These are phyloP conservation scores for Agelastica alni DNA, from an alignment of 2,888 invertebrate species.

Conservation along the genomic window DNA sequence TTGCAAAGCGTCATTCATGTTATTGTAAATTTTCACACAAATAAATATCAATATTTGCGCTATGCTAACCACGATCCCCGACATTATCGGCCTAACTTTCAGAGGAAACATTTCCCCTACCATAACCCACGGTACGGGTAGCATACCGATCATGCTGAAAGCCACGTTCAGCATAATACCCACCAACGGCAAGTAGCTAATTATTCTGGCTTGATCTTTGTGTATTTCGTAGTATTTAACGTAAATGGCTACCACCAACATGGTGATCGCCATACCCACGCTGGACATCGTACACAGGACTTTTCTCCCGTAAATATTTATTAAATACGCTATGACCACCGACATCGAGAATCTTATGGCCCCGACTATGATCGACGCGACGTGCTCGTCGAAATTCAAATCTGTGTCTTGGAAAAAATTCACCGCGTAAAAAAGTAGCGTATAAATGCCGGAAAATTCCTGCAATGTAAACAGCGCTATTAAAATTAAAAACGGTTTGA, in stretches of 20 bases:
- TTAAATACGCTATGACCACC: constrained; percentile 67
- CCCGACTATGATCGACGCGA: constrained; percentile 72
- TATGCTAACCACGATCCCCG: constrained; percentile 71
- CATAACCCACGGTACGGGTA: constrained; percentile 77
- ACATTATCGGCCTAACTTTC: constrained; percentile 69
- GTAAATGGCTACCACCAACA: constrained; percentile 56
- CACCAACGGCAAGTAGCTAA: constrained; percentile 59
- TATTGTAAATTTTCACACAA: constrained; percentile 72
- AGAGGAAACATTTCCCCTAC: constrained; percentile 74
- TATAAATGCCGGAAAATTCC: constrained; percentile 75
- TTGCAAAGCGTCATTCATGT: constrained; percentile 61
- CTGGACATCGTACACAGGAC: constrained; percentile 68
- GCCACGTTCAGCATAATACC: constrained; percentile 71
- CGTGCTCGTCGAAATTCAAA: constrained; percentile 66
- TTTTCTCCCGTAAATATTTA: constrained; percentile 67
- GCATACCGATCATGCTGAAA: constrained; percentile 74
- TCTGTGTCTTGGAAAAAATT: constrained; percentile 71
- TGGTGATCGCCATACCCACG: constrained; percentile 66
- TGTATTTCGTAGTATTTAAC: constrained; percentile 52
- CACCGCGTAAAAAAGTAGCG: constrained; percentile 73
- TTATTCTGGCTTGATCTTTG: constrained; percentile 40
- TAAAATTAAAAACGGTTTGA: constrained; percentile 70
- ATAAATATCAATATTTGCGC: constrained; percentile 72
- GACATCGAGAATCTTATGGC: constrained; percentile 69
- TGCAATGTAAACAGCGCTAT: constrained; percentile 71